phyloP scores from a whole-genome alignment of 2,888 invertebrate genomes.

The Andricus quercusramuli region DNA sequence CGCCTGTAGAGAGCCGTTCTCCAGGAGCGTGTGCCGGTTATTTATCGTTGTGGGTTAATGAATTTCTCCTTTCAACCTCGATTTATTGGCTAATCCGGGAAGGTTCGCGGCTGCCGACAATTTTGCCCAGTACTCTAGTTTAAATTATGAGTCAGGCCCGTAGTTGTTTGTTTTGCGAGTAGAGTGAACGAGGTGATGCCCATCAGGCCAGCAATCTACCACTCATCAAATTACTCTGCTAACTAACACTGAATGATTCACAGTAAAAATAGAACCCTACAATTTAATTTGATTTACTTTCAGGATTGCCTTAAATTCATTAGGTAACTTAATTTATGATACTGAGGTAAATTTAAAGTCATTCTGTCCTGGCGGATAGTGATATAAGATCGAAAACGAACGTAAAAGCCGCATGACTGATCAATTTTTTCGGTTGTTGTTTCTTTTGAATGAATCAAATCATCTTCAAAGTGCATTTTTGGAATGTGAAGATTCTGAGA shows the following conservation, averaged over 20 bases:
- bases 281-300: no score
- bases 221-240: background rate
- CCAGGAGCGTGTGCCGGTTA: constrained; percentile 62
- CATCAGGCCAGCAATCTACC: background rate
- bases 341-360: no score
- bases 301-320: no score
- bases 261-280: no score
- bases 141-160: constrained; percentile 20
- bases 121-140: constrained; percentile 46
- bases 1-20: constrained; percentile 55
- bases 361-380: no score
- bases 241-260: background rate
- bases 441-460: no score
- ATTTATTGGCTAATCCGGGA: constrained; percentile 70
- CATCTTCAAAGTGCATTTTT: no score
- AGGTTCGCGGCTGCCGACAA: constrained; percentile 47
- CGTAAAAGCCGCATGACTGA: no score
- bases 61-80: constrained; percentile 70
- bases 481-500: no score
- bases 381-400: no score
- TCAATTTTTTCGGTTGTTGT: no score
- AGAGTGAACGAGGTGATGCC: background rate
- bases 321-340: no score
- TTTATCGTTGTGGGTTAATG: constrained; percentile 75
- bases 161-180: constrained; percentile 12